Percentiles rank a stretch among this genome's conserved stretches.
Evolutionary conservation across 2,888 invertebrate species (phyloP).

Genomic region (Drosophila kanekoi): DNA sequence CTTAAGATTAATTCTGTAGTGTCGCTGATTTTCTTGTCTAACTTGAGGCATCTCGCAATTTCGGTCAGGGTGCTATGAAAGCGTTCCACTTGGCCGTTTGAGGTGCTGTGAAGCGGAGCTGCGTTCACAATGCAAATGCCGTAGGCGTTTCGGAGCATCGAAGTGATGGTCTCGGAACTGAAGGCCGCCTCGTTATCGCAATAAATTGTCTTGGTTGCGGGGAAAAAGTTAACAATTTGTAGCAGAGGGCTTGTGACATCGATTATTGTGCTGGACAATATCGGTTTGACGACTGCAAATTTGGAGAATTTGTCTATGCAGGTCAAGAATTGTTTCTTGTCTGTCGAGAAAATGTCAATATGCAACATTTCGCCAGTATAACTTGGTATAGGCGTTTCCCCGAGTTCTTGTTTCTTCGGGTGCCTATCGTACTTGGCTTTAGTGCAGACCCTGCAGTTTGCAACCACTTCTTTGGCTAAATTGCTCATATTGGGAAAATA

Average conservation of each 20-base stretch:
- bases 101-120: slow-evolving; percentile 1
- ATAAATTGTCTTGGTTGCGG: slow-evolving; percentile 1
- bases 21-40: neutral
- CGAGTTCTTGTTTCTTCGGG: no score
- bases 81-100: slow-evolving; percentile 5
- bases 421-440: neutral
- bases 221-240: slow-evolving; percentile 1
- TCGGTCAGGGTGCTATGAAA: neutral
- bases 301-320: neutral
- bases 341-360: slow-evolving; percentile 1
- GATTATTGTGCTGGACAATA: neutral
- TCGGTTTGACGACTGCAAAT: neutral
- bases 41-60: no score
- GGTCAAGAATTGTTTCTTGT: neutral
- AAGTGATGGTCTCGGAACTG: neutral
- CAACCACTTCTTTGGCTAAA: no score
- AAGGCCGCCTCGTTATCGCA: slow-evolving; percentile 1
- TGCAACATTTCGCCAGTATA: slow-evolving; percentile 1
- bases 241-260: slow-evolving; percentile 1
- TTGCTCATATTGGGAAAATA: no score
- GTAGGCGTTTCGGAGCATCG: neutral
- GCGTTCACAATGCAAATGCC: slow-evolving; percentile 1
- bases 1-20: slow-evolving; percentile 1
- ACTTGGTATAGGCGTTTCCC: no score
- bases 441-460: neutral